A percentile compares a stretch with the other conserved stretches of the same genome.
Conservation (phyloP, 2,888 invertebrate genomes). For the Eulithis testata region DNA sequence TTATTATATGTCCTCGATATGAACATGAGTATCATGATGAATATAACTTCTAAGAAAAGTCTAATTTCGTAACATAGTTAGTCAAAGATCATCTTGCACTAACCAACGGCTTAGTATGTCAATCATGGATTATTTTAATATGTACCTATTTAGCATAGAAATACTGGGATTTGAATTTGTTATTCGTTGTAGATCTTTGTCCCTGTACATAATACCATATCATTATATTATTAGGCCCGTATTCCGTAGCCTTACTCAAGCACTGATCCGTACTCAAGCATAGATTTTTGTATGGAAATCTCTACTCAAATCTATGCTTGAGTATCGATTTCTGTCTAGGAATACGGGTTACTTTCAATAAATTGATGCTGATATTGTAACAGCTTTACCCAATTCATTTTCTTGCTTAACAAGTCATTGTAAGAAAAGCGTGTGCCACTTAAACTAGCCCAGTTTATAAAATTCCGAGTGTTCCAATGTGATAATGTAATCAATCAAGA, state of each 20-base stretch:
- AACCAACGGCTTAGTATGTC: constrained; percentile 11
- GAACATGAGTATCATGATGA: neutral
- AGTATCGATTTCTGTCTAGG: no score
- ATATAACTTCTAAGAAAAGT: constrained; percentile 6
- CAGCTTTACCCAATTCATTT: no score
- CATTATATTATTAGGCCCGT: constrained; percentile 4
- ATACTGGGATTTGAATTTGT: constrained; percentile 16
- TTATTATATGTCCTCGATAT: neutral
- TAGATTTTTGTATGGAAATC: no score
- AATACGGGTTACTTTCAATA: neutral
- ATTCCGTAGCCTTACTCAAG: no score
- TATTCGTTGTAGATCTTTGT: constrained; percentile 10
- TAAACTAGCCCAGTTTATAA: neutral
- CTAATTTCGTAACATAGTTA: constrained; percentile 8
- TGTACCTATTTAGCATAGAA: constrained; percentile 17
- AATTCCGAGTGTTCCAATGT: no score
- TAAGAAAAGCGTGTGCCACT: no score
- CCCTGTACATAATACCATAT: constrained; percentile 19
- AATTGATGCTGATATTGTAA: neutral
- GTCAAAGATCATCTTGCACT: constrained; percentile 15
- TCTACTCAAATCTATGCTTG: no score
- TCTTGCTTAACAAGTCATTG: no score
- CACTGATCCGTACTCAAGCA: no score
- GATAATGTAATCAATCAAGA: no score
- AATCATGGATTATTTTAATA: constrained; percentile 24